Conservation (phyloP, 1,140 invertebrate genomes). For the Pteromalus puparum region DNA sequence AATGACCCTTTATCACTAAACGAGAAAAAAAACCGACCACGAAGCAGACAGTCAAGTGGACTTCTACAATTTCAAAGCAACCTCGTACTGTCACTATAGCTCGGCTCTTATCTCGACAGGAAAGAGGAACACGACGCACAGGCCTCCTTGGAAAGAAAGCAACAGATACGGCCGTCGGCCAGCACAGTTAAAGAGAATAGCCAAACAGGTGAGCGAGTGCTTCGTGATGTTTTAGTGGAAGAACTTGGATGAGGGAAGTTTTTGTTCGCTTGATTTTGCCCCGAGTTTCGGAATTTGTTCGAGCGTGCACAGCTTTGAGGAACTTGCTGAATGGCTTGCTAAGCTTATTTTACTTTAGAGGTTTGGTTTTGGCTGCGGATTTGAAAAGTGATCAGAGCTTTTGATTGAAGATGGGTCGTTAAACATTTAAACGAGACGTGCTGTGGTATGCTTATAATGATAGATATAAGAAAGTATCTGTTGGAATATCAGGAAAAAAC, state of each 20-base stretch:
- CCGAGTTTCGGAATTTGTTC: background rate
- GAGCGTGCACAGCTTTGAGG: background rate
- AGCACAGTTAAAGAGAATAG: background rate
- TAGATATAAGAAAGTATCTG: too few species aligned
- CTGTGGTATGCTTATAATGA: too few species aligned
- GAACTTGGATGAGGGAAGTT: slow-evolving; percentile 2
- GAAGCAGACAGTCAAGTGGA: too few species aligned
- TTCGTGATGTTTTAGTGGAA: background rate
- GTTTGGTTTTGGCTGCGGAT: background rate
- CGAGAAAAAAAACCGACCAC: too few species aligned
- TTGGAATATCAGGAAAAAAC: too few species aligned
- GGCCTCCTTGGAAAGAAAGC: background rate
- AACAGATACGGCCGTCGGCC: background rate
- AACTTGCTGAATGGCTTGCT: background rate
- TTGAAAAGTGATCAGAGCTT: too few species aligned
- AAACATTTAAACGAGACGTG: too few species aligned
- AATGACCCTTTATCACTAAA: too few species aligned
- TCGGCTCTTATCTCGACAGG: background rate
- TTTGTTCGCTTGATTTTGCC: background rate
- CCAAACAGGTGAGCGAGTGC: background rate
- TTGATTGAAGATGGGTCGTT: too few species aligned
- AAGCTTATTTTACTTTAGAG: background rate
- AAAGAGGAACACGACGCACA: background rate
- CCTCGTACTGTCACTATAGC: background rate
- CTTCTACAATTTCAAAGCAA: background rate